Base-by-base conservation (phyloP, 64 coral and sea anemone species). In the Stichodactyla helianthus region DNA sequence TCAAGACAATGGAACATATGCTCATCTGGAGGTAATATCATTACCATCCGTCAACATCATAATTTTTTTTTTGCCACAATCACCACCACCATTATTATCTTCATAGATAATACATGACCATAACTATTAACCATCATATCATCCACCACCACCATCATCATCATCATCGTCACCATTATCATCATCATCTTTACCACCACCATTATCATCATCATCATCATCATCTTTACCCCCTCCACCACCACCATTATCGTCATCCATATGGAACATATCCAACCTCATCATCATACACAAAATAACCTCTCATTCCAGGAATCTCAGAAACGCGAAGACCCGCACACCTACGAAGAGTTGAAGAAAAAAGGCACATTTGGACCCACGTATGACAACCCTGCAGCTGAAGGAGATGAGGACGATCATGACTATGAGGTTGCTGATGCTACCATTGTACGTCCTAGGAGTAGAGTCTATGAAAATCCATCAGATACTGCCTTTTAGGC, bases 341-440 rank as follows among this genome's bases (percentile, higher is more conserved):
- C 77, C 8, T 79, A 79, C 77, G 77, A 79, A 18, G 50, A 79
- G 4, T 5, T 79, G 27, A 79, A 50, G 7, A 79, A 19, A 14
- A 79, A 52, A 4, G 15, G 16, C 77, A 50, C 77, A 52, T 79
- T 79, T 50, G 50, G 11, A 10, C 20, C 28, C 7, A 14, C 26
- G 27, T 79, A 79, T 31, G 77, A 79, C 27, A 79, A 79, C 31
- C 77, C 77, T 12, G 28, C 5, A 0, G 50, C 77, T 1, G 28
- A 26, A 10, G 27, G 35, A 3, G 71, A 79, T 19, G 22, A 77
- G 2, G 50, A 52, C 11, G 77, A 79, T 0, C 27, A 79, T 10
- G 77, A 79, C 17, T 79, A 79, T 50, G 77, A 79, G 77, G 31
- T 79, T 13, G 77, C 77, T 51, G 77, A 50, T 50, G 77, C 26